Base-by-base conservation (phyloP, 2,888 invertebrate species). In the Campopleginae sp. region DNA sequence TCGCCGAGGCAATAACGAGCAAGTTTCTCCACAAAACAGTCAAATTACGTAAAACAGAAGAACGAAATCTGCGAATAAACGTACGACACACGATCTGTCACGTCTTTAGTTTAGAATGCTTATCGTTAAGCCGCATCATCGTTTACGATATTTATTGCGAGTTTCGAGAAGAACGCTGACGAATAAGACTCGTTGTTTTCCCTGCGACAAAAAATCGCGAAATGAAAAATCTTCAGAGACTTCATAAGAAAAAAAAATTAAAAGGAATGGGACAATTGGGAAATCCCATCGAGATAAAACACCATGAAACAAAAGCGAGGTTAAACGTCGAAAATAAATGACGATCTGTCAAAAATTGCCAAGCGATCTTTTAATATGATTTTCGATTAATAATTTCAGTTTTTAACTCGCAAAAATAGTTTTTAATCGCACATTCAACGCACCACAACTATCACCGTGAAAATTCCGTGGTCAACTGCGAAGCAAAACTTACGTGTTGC, bases 401-500 rank as follows among this genome's bases (percentile, higher is more conserved):
- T 44, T 46, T 48, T 19, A 14, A 23, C 48, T 33, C 38, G 65
- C 14, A 42, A 19, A 33, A 5, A 65, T n/a, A 19, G 8, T 23
- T 42, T 27, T 2, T 12, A 14, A 58, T 42, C 38, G 51, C 65
- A 80, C 72, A 65, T n/a, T 44, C 19, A 44, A 74, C 54, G 51
- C 68, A 79, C 66, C 80, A 27, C 42, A 66, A 46, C 33, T 46
- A 51, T 79, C 65, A 51, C 48, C 54, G 46, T 46, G 85, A 46
- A 85, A 76, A 58, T 85, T 76, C 71, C 71, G 82, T 66, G 66
- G 23, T 63, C 19, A 82, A 85, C 85, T 85, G 85, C 82, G 79
- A 82, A 66, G 65, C 65, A 10, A 70, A 79, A 71, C 75, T 82
- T 71, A 65, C 68, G 63, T 65, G 38, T 68, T 71, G 31, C 66